phyloP scores from a whole-genome alignment of 2,113 vertebrate species.

The Paralichthys olivaceus region DNA sequence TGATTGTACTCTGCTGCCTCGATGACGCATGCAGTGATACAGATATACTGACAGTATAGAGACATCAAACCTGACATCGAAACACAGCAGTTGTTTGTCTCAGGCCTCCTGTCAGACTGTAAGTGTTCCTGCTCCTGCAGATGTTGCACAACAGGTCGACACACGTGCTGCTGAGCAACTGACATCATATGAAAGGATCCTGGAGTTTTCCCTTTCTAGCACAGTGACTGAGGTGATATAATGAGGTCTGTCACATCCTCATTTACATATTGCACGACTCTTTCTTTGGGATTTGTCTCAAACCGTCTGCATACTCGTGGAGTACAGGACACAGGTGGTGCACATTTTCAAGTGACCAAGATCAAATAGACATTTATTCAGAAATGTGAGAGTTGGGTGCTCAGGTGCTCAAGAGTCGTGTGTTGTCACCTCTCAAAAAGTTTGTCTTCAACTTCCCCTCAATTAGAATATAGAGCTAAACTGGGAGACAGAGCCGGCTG shows the following conservation, averaged over 20 bases:
- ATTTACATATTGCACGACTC: not conserved
- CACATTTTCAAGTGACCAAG: not conserved
- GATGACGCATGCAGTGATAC: not conserved
- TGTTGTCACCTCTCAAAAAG: not conserved
- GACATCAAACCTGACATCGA: slow-evolving; percentile 10
- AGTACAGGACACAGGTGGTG: too few species aligned
- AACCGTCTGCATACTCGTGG: too few species aligned
- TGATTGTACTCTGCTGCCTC: slow-evolving; percentile 1
- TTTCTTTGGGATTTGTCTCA: too few species aligned
- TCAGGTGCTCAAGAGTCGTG: not conserved
- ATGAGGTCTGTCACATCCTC: not conserved
- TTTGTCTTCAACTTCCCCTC: not conserved
- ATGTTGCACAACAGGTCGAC: not conserved
- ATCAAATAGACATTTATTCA: too few species aligned
- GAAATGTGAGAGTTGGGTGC: not conserved
- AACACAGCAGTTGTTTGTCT: slow-evolving; percentile 6
- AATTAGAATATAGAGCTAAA: not conserved
- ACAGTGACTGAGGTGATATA: not conserved
- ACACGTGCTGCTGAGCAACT: not conserved
- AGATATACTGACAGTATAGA: not conserved
- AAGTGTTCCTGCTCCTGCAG: not conserved
- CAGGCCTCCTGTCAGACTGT: not conserved
- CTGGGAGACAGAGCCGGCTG: not conserved
- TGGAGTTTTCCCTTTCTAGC: not conserved
- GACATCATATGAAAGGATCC: not conserved